Conservation (phyloP, 2,797 vertebrate genomes). For the Oryzias dopingdopingensis region DNA sequence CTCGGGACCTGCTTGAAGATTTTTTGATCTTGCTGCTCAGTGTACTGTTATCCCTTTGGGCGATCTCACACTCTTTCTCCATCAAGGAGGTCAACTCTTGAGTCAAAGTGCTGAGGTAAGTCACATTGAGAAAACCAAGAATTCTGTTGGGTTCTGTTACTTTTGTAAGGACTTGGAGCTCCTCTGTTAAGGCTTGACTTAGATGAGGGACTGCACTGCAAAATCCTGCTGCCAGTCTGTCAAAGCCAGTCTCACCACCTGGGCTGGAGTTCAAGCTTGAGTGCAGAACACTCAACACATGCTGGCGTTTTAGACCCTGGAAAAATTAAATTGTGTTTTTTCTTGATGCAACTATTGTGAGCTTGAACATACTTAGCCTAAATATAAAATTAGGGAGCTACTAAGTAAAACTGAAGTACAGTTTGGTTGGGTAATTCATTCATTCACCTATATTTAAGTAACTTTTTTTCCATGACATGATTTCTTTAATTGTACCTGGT, state of each 20-base stretch:
- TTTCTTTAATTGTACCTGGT: constrained; percentile 66
- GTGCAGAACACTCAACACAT: constrained; percentile 75
- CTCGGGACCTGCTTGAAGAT: constrained; percentile 81
- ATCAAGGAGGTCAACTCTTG: constrained; percentile 82
- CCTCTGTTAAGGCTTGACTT: constrained; percentile 82
- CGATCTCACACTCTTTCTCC: constrained; percentile 83
- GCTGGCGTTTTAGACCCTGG: constrained; percentile 79
- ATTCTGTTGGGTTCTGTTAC: constrained; percentile 77
- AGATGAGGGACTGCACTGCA: constrained; percentile 75
- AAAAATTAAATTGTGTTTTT: background rate
- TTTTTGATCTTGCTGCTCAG: constrained; percentile 77
- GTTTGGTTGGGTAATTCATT: too few species aligned
- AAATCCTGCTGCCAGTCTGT: constrained; percentile 75
- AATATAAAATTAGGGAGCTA: too few species aligned
- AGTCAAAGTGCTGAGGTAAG: constrained; percentile 83
- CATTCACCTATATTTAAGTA: too few species aligned
- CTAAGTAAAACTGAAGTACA: too few species aligned
- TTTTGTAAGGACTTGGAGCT: constrained; percentile 80
- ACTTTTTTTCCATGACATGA: background rate
- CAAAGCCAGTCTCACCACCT: constrained; percentile 80
- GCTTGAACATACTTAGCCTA: too few species aligned
- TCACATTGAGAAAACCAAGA: constrained; percentile 85
- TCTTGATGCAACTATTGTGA: too few species aligned
- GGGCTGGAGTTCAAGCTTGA: constrained; percentile 70
- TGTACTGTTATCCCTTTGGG: constrained; percentile 82